These are phyloP conservation scores for Plotosus lineatus DNA, from an alignment of 2,113 vertebrate species.

Conservation along the genomic window DNA sequence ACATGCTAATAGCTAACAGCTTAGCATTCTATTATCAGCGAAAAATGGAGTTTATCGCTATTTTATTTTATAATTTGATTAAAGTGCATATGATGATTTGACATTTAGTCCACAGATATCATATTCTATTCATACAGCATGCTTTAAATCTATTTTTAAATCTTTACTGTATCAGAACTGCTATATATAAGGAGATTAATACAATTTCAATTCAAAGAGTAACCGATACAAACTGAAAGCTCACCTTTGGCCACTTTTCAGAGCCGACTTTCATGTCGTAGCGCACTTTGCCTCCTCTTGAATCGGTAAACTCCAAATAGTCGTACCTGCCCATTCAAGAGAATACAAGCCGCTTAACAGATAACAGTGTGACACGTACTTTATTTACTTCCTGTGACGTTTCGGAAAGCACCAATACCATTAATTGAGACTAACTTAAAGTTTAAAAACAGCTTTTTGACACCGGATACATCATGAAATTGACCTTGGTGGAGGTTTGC, in stretches of 20 bases:
- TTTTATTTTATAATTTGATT: background rate
- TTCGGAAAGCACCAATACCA: too few relatives aligned
- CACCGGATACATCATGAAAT: too few relatives aligned
- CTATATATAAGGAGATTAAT: background rate
- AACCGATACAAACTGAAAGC: slow-evolving; percentile 42
- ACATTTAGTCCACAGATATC: background rate
- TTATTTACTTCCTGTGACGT: background rate
- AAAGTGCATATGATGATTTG: background rate
- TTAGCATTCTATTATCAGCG: too few relatives aligned
- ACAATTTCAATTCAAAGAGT: background rate
- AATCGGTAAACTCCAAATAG: slow-evolving; percentile 96
- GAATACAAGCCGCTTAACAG: background rate
- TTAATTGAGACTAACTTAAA: too few relatives aligned
- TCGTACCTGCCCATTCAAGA: slow-evolving; percentile 79
- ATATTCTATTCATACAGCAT: background rate
- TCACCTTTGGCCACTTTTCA: slow-evolving; percentile 96
- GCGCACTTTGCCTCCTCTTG: slow-evolving; percentile 91
- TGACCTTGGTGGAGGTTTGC: too few relatives aligned
- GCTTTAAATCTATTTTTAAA: too few relatives aligned
- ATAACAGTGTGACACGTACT: background rate
- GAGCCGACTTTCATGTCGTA: slow-evolving; percentile 96
- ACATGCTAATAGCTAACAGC: too few relatives aligned
- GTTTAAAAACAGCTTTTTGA: too few relatives aligned
- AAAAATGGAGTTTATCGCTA: background rate
- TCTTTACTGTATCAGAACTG: background rate